Base-by-base conservation (phyloP, 2,888 invertebrate genomes). In the Apotomis capreana region DNA sequence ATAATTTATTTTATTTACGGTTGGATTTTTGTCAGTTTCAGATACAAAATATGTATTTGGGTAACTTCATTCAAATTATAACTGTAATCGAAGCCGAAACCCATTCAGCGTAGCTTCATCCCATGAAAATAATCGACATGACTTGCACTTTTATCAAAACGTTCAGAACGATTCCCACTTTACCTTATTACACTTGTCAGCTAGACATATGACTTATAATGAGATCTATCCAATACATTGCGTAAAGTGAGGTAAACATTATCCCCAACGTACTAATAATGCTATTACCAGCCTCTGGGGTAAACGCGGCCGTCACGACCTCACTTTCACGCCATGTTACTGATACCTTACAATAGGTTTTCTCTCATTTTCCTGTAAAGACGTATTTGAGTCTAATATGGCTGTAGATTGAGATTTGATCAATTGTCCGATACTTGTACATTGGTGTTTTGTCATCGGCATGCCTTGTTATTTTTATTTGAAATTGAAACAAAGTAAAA, bases 211-310 rank as follows among this genome's bases (percentile, higher is more conserved):
- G 57, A 26, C 12, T 55, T 15, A 44, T 44, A 58, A 64, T 6
- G 64, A 64, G 54, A 64, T 64, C 40, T 64, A 52, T 52, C n/a
- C 15, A 40, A 37, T 52, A 62, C 61, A 46, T 67, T 71, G 57
- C 62, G 51, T 72, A 52, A 68, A 62, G 49, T 72, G 68, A 62
- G 62, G 68, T 68, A 62, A 68, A 62, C 62, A 62, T 44, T 68
- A 63, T 61, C 36, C 57, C 40, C 52, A 8, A 69, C 58, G 60
- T 68, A 61, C 44, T 71, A 71, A 71, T 68, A 67, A 61, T 61
- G 26, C 71, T 67, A 68, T 71, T 67, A 52, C 67, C 57, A 65
- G 67, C 62, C 71, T 68, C 68, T 57, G 54, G 70, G 59, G 44
- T 49, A 15, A 62, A 72, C 71, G 44, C 40, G 36, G 15, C 36